A percentile compares a stretch with the other conserved stretches of the same genome.
Conservation (phyloP, 92 coral and sea anemone species). For the Palythoa grandiflora region DNA sequence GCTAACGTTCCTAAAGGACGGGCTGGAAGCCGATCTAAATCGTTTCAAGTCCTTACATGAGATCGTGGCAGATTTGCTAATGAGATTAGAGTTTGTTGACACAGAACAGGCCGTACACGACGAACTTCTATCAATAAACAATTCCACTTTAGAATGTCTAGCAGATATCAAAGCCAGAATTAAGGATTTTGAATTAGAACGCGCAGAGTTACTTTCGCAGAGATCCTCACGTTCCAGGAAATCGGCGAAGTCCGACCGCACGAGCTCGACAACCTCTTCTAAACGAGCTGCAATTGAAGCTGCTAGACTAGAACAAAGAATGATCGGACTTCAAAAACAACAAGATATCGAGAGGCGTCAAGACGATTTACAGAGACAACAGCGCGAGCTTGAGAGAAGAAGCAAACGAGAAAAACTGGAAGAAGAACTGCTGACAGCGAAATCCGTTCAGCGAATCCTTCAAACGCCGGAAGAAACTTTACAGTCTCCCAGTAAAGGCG, state of each 20-base stretch:
- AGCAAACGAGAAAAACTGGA: slow-evolving; percentile 34
- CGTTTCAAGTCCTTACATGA: neutral
- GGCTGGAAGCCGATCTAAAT: slow-evolving; percentile 9
- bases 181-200: slow-evolving; percentile 39
- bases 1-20: slow-evolving; percentile 4
- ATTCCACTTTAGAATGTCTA: slow-evolving; percentile 36
- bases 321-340: slow-evolving; percentile 17
- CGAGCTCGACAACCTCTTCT: slow-evolving; percentile 46
- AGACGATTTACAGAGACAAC: slow-evolving; percentile 28
- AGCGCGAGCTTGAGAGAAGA: slow-evolving; percentile 31
- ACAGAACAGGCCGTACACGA: slow-evolving; percentile 27
- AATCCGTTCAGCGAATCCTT: slow-evolving; percentile 46
- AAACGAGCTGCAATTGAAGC: slow-evolving; percentile 2
- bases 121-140: neutral
- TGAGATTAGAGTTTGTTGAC: slow-evolving; percentile 33
- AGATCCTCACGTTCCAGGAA: slow-evolving; percentile 34
- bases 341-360: slow-evolving; percentile 25
- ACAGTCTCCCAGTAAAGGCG: neutral
- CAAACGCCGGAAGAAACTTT: slow-evolving; percentile 15
- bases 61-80: slow-evolving; percentile 1
- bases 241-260: neutral
- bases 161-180: slow-evolving; percentile 40
- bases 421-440: slow-evolving; percentile 51
- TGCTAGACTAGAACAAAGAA: slow-evolving; percentile 23
- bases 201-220: slow-evolving; percentile 38